These are phyloP conservation scores for Agrilus biguttatus DNA, from an alignment of 2,888 invertebrate species.

Conservation along the genomic window DNA sequence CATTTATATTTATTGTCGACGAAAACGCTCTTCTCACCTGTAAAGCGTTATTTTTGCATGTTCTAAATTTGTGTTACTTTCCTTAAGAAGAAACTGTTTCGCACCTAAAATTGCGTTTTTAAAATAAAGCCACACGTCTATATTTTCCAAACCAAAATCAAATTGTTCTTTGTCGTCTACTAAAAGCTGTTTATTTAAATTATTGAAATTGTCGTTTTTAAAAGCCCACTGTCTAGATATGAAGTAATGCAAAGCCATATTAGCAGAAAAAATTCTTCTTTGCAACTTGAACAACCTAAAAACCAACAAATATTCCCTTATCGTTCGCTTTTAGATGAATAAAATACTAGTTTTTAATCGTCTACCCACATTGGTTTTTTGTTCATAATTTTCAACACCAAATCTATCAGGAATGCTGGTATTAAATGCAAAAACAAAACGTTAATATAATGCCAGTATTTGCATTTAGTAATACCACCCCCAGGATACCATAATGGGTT, in stretches of 20 bases:
- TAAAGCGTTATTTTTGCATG: constrained; percentile 35
- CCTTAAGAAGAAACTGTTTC: constrained; percentile 51
- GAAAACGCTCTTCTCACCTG: constrained; percentile 28
- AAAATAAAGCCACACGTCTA: constrained; percentile 39
- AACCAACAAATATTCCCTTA: constrained; percentile 4
- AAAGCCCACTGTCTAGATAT: constrained; percentile 66
- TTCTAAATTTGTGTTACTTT: constrained; percentile 42
- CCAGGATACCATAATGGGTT: constrained; percentile 54
- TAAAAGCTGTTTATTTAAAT: constrained; percentile 37
- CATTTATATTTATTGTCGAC: too few relatives aligned
- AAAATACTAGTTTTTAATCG: background rate
- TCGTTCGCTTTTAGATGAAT: background rate
- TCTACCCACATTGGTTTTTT: constrained; percentile 48
- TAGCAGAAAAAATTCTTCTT: constrained; percentile 63
- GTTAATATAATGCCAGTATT: constrained; percentile 48
- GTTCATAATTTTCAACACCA: constrained; percentile 46
- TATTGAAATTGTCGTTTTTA: constrained; percentile 43
- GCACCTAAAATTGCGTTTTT: constrained; percentile 43
- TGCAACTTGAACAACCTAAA: constrained; percentile 65
- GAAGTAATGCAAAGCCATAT: constrained; percentile 58
- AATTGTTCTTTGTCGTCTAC: constrained; percentile 39
- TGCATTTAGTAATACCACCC: constrained; percentile 42
- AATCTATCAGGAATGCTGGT: constrained; percentile 66
- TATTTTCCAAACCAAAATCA: constrained; percentile 39
- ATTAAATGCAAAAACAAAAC: constrained; percentile 60